Base-by-base conservation (phyloP, 2,113 vertebrate species). In the Megalops atlanticus region DNA sequence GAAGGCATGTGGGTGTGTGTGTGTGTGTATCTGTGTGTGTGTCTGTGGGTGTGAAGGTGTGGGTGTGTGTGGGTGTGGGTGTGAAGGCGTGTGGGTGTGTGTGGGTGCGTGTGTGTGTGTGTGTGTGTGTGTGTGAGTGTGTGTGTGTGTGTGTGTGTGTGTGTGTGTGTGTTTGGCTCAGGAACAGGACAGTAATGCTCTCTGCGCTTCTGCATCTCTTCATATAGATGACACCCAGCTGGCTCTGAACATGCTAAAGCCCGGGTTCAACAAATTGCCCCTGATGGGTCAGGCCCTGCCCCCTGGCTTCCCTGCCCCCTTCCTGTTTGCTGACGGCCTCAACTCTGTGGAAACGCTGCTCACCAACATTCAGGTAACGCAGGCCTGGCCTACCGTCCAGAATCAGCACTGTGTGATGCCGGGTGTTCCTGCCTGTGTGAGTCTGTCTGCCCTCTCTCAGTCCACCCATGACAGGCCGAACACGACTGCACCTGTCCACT, bases 271-370 rank as follows among this genome's bases (percentile, higher is more conserved):
- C 84, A 96, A 95, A 87, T 91, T 94, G 80, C 92, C 94, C 68
- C 86, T 95, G 89, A 88, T 91, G 83, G 94, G 93, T 78, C 97
- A 96, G 76, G 87, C 92, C 75, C 92, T 98, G 80, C 93, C 95
- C 68, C 92, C 95, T 11, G 96, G 96, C 77, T 98, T 98, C 84
- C 96, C 96, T 0, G 95, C 95, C 33, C 95, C 96, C 0, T 96
- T 98, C 87, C 93, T 98, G 84, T 98, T 97, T 89, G 95, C 96
- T 43, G 97, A 98, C 84, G 95, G 96, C 45, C 88, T 98, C 78
- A 97, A 96, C 40, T 99, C 97, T 0, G 96, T 98, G 91, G 97
- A 98, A 93, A 97, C 96, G 35, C 94, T 99, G 82, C 93, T 98
- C 92, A 98, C 96, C 90, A 99, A 99, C 92, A 97, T 99, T 89